Base-by-base conservation (phyloP, 2,888 invertebrate species). In the Stenolophus ochropezus region DNA sequence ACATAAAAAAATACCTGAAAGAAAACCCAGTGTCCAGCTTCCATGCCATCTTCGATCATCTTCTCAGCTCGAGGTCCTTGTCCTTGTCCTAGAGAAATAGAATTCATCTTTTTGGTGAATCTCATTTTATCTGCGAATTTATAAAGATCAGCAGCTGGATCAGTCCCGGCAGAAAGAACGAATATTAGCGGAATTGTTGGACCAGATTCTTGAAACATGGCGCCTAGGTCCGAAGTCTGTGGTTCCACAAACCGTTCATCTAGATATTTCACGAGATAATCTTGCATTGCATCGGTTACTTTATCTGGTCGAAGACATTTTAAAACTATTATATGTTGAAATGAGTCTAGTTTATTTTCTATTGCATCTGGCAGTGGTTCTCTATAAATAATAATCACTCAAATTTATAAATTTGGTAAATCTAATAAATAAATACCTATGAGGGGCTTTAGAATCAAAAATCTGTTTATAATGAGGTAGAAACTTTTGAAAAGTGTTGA, bases 41-140 rank as follows among this genome's bases (percentile, higher is more conserved):
- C 95, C 84, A 93, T 91, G 2, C 96, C 96, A 69, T 91, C 89
- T 82, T 90, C 91, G 89, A 97, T 94, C 92, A 97, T 91, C 23
- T 91, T 91, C 85, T 95, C 95, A 0, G 97, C 97, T 65, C 94
- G 91, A 0, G 96, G 96, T 0, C 97, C 97, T 88, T 97, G 97
- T 0, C 97, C 97, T 87, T 97, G 97, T 0, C 97, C 97, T 8
- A 97, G 90, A 0, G 97, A 97, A 83, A 97, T 96, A 83, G 96
- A 94, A 86, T 93, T 93, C 86, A 97, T 92, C 33, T 95, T 91
- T 85, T 94, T 94, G 16, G 92, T 91, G 91, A 94, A 93, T 84
- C 93, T 94, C 92, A 94, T 92, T 85, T 93, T 93, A 73, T 97
- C 96, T 0, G 97, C 96, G 87, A 96, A 97, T 89, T 95, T 96